phyloP scores from a whole-genome alignment of 2,113 vertebrate species.

The Muntiacus reevesi region DNA sequence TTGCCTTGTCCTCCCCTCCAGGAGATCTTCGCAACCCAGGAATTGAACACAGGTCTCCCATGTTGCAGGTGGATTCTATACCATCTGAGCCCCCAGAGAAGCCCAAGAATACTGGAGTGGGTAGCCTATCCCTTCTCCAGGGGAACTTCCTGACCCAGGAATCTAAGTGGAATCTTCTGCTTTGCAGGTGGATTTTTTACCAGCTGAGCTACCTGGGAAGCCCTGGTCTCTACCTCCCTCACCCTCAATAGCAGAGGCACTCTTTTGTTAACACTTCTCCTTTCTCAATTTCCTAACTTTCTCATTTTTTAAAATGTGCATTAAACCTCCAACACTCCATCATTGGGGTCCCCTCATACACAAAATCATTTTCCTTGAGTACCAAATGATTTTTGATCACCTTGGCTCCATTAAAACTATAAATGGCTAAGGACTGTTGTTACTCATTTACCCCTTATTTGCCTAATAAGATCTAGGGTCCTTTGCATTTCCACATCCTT shows the following conservation, averaged over 20 bases:
- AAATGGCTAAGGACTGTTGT: not conserved
- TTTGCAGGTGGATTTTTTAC: not conserved
- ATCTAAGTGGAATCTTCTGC: not conserved
- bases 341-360: not conserved
- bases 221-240: not conserved
- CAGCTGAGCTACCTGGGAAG: not conserved
- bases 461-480: not conserved
- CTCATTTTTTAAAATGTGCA: not conserved
- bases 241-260: not conserved
- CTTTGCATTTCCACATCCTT: not conserved
- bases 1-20: not conserved
- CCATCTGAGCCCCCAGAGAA: not conserved
- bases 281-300: not conserved
- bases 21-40: not conserved
- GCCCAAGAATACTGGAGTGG: not conserved
- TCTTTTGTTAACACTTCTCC: not conserved
- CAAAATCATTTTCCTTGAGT: not conserved
- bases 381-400: not conserved
- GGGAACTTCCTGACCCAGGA: not conserved
- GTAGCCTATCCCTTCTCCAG: not conserved
- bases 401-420: not conserved
- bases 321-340: not conserved
- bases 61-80: fast-evolving
- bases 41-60: not conserved
- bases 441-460: not conserved